Base-by-base conservation (phyloP, 2,797 vertebrate genomes). In the Ciconia nigra region DNA sequence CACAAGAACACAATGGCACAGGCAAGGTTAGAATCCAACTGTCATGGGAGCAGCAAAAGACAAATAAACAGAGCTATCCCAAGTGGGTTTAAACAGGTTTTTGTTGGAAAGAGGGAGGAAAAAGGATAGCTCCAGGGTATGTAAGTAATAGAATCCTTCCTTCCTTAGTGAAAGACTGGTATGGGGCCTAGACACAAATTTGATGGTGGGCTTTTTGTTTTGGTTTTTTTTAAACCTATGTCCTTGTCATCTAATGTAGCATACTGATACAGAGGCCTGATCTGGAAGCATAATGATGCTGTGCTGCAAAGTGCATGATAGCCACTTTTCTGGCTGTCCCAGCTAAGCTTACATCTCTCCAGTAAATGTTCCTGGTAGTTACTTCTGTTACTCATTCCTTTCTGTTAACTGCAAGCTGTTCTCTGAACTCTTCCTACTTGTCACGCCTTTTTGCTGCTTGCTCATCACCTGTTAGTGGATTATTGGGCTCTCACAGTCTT, bases 221-320 rank as follows among this genome's bases (percentile, higher is more conserved):
- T 42, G 9, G 2, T 15, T 59, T 33, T 57, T 47, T 49, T 78
- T 13, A 46, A 70, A 24, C 55, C 10, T 41, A 17, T 28, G 5
- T 33, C 22, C 37, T 33, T 37, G 21, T 81, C 13, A 26, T 15
- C 15, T 35, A 19, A 21, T 11, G 6, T 47, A 78, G 10, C 39
- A 24, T 24, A 39, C 12, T 0, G 0, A 10, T 20, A 6, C 3
- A 6, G 20, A 62, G 28, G 20, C 39, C 46, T 77, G 28, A 17
- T 62, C 33, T 87, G 63, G 42, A 35, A 26, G 72, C 46, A 3
- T 31, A 8, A 9, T 57, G 76, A 3, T 57, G 52, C 54, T 24
- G 0, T 47, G 42, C 65, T 88, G 76, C 61, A 21, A 1, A 8
- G 28, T 62, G 63, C 46, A 28, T 1, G 1, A 12, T 2, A n/a